Conservation (phyloP, 1,140 invertebrate species). For the Prorops nasuta region DNA sequence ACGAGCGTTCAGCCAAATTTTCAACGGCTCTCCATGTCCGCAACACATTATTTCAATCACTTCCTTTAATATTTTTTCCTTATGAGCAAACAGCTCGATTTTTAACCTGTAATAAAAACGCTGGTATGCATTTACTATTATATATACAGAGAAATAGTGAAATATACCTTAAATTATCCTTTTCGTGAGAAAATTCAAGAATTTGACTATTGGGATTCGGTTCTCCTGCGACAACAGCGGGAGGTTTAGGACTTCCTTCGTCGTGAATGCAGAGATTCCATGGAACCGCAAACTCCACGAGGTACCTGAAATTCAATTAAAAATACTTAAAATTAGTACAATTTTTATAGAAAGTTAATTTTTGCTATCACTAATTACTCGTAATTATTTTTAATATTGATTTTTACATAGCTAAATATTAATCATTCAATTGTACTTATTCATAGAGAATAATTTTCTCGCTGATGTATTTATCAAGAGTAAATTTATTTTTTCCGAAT, state of each 20-base stretch:
- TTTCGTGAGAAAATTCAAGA: slow-evolving; percentile 30
- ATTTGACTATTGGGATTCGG: slow-evolving; percentile 36
- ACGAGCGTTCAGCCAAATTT: slow-evolving; percentile 50
- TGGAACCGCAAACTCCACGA: slow-evolving; percentile 40
- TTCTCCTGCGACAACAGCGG: slow-evolving; percentile 24
- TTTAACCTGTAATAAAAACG: slow-evolving; percentile 44
- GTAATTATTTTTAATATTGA: too few relatives aligned
- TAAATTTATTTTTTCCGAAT: too few relatives aligned
- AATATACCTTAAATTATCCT: slow-evolving; percentile 38
- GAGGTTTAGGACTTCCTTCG: slow-evolving; percentile 15
- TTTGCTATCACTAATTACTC: too few relatives aligned
- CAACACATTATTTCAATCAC: slow-evolving; percentile 42
- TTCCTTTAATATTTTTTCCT: slow-evolving; percentile 57
- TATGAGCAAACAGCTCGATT: slow-evolving; percentile 57
- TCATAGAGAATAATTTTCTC: too few relatives aligned
- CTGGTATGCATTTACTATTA: not conserved
- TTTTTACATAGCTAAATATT: too few relatives aligned
- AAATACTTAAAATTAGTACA: not conserved
- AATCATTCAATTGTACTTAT: too few relatives aligned
- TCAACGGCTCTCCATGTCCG: slow-evolving; percentile 37
- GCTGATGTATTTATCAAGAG: too few relatives aligned
- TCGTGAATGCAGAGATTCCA: slow-evolving; percentile 38
- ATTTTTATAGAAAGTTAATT: too few relatives aligned
- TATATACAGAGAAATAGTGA: not conserved
- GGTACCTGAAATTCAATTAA: slow-evolving; percentile 29